Evolutionary conservation across 2,888 invertebrate genomes (phyloP).

Genomic region (Serrognathus titanus): DNA sequence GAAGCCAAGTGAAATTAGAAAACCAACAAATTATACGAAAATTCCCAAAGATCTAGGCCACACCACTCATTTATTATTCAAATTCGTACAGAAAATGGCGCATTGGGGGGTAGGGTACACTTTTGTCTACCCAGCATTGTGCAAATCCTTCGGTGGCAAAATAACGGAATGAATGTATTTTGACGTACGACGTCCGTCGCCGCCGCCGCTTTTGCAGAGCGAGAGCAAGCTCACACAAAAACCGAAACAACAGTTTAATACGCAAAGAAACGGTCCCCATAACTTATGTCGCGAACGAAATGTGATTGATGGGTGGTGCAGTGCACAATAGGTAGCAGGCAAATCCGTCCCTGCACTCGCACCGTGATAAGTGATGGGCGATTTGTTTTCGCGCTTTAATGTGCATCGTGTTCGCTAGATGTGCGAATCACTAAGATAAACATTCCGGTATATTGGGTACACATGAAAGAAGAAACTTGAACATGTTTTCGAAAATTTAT

Average conservation of each 20-base stretch:
- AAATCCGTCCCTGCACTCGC: conserved; percentile 33
- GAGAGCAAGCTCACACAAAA: not conserved
- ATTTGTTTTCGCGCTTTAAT: conserved; percentile 32
- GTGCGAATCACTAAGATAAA: conserved; percentile 21
- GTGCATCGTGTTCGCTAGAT: conserved; percentile 11
- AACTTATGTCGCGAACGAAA: conserved; percentile 18
- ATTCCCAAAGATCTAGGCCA: conserved; percentile 10
- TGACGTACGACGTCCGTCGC: no score
- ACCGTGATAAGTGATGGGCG: conserved; percentile 31
- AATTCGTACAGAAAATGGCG: conserved; percentile 4
- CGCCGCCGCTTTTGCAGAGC: not conserved
- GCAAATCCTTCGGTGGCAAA: not conserved
- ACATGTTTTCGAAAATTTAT: no score
- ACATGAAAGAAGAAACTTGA: conserved; percentile 1
- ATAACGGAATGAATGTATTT: not conserved
- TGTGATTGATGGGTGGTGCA: conserved; percentile 37
- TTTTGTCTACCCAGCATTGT: conserved; percentile 6
- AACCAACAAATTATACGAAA: conserved; percentile 15
- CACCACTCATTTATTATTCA: not conserved
- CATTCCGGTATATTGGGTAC: conserved; percentile 19
- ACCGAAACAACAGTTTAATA: conserved; percentile 1
- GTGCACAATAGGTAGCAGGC: conserved; percentile 38
- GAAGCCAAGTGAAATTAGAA: not conserved
- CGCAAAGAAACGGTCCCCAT: conserved; percentile 17
- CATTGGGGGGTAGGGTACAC: conserved; percentile 4